These are phyloP conservation scores for Drosophila ficusphila DNA, from an alignment of 1,140 invertebrate genomes.

Conservation along the genomic window DNA sequence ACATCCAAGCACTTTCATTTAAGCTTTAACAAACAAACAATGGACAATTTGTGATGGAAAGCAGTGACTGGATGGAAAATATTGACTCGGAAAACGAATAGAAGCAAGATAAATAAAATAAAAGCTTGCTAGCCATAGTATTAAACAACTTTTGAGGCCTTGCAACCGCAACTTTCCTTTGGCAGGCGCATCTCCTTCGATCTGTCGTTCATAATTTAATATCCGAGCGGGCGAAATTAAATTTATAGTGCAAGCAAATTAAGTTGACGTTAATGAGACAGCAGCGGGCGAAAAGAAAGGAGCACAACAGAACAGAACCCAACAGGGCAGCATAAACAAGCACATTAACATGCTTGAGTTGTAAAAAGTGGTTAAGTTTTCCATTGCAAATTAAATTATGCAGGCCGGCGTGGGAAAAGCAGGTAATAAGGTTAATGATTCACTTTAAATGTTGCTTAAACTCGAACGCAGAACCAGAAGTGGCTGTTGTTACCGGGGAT, in stretches of 20 bases:
- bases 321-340: conserved; percentile 30
- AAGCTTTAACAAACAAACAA: too few relatives aligned
- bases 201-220: conserved; percentile 23
- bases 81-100: background rate
- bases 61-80: background rate
- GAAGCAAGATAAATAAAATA: background rate
- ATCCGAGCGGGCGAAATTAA: conserved; percentile 23
- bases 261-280: conserved; percentile 49
- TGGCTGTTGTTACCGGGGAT: conserved; percentile 15
- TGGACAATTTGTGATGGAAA: too few relatives aligned
- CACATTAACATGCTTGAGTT: conserved; percentile 67
- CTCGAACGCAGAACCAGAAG: conserved; percentile 15
- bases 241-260: conserved; percentile 48
- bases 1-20: too few relatives aligned
- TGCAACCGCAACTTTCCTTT: background rate
- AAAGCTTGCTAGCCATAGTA: background rate
- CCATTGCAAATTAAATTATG: conserved; percentile 77
- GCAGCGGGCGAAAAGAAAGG: background rate
- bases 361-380: conserved; percentile 66
- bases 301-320: background rate
- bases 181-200: background rate
- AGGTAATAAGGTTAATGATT: conserved; percentile 76
- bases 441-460: conserved; percentile 69
- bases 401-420: conserved; percentile 12
- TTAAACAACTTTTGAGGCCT: background rate